These are phyloP conservation scores for Pristionchus arcanus DNA, from an alignment of 2,888 invertebrate genomes.

Conservation along the genomic window DNA sequence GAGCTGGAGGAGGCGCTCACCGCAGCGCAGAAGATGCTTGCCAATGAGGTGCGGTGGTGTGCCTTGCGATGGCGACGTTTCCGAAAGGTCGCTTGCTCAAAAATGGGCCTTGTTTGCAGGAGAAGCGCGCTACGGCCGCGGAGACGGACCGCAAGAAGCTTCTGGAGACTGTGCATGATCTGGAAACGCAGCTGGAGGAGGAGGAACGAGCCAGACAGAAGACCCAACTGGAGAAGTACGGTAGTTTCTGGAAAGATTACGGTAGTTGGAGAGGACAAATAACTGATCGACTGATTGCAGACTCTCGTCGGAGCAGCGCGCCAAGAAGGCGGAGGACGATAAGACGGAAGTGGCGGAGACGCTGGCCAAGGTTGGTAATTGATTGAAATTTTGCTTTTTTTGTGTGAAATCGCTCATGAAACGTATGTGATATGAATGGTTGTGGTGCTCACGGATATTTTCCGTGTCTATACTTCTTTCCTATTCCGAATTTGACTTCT, in stretches of 20 bases:
- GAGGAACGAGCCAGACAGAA: constrained; percentile 97
- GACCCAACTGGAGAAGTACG: constrained; percentile 94
- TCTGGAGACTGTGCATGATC: constrained; percentile 80
- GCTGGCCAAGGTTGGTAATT: constrained; percentile 54
- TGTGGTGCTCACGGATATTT: no score
- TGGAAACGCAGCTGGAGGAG: constrained; percentile 87
- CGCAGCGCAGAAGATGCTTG: constrained; percentile 83
- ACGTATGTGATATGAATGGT: no score
- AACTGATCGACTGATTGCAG: not conserved
- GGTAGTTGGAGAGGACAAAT: constrained; percentile 83
- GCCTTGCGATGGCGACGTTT: not conserved
- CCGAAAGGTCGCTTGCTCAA: not conserved
- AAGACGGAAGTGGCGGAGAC: constrained; percentile 61
- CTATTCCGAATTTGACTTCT: no score
- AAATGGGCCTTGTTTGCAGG: constrained; percentile 59
- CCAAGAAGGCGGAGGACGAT: constrained; percentile 47
- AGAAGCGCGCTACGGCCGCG: constrained; percentile 81
- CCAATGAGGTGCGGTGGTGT: constrained; percentile 84
- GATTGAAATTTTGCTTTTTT: no score
- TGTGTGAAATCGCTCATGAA: no score
- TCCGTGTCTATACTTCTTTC: no score
- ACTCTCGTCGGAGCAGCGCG: constrained; percentile 43
- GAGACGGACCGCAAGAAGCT: constrained; percentile 94
- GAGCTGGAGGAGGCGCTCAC: constrained; percentile 58
- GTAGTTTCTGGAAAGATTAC: constrained; percentile 91